A percentile compares a stretch with the other conserved stretches of the same genome.
These are phyloP conservation scores for Scylla paramamosain DNA, from an alignment of 1,140 invertebrate genomes.

Conservation along the genomic window DNA sequence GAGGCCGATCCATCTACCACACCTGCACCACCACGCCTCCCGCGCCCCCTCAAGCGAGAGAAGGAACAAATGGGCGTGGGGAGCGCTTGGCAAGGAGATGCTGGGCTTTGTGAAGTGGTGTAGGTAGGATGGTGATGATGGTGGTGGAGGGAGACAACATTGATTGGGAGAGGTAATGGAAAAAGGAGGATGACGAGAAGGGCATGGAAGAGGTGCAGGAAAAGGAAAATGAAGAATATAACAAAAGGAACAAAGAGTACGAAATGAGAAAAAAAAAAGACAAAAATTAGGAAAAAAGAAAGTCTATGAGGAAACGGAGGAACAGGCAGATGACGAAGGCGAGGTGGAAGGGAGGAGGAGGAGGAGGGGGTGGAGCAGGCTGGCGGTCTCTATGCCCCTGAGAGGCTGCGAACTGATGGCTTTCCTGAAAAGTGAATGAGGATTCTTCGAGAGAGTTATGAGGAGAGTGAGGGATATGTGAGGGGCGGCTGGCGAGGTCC, in stretches of 20 bases:
- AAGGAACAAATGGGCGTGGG: not conserved
- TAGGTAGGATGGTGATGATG: not conserved
- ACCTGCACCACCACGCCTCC: slow-evolving; percentile 15
- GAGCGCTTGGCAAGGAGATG: not conserved
- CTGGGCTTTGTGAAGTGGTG: not conserved
- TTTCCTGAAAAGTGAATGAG: too few species aligned
- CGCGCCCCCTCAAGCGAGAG: not conserved
- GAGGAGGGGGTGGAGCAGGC: not conserved
- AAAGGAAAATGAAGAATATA: not conserved
- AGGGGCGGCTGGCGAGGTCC: not conserved
- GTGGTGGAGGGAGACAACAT: not conserved
- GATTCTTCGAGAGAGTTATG: not conserved
- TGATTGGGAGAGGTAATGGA: not conserved
- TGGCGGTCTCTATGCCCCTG: too few species aligned
- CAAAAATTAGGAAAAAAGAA: not conserved
- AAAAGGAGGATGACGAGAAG: not conserved
- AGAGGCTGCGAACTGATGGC: too few species aligned
- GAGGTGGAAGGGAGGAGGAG: not conserved
- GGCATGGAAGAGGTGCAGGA: not conserved
- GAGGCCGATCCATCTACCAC: not conserved
- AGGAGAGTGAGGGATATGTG: not conserved
- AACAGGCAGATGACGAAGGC: too few species aligned
- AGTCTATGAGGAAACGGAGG: not conserved
- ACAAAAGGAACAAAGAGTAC: not conserved
- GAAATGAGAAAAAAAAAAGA: not conserved